Evolutionary conservation across 2,797 vertebrate species (phyloP), one percentile per base, ranked within the genome.

Genomic region (Acropternis orthonyx): DNA sequence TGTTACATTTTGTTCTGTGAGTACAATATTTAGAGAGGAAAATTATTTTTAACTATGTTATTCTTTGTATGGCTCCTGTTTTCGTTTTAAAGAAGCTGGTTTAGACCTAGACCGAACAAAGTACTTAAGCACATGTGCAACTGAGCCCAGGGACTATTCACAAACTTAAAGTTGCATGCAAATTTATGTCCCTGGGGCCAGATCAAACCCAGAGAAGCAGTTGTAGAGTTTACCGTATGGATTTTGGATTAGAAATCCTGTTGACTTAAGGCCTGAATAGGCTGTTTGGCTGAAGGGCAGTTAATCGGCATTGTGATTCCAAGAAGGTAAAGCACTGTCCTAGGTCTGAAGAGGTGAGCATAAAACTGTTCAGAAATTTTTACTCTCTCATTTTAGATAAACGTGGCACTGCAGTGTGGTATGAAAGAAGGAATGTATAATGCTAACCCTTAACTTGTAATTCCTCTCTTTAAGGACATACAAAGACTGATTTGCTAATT

Each of bases 101-200:
- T 89, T 73, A 73, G 80, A 32, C 69, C 12, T 48, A 34, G 87
- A 41, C 41, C 36, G 73, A 84, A 46, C 63, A 92, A 92, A 96
- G 89, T 92, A 51, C 41, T 96, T 95, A 58, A 95, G 78, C 91
- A 95, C 65, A 92, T 96, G 93, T 95, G 71, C 88, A 92, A 58
- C 44, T 61, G 79, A 93, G 44, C 93, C 67, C 20, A 10, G 83
- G 63, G 88, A 86, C 91, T 93, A 19, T 73, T 87, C 79, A 73
- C 69, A 82, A 49, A 84, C 41, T 86, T 72, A 63, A 76, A 89
- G 67, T 65, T 93, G 61, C 94, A 93, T 96, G 96, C 95, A 96
- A 95, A 93, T 96, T 92, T 88, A 54, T 78, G 85, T 90, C 93
- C 84, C 83, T 87, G 67, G 30, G 89, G 92, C 63, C 75, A 82